Evolutionary conservation across 2,888 invertebrate genomes (phyloP), one percentile per base, ranked within the genome.

Genomic region (Xanthorhoe spadicearia): DNA sequence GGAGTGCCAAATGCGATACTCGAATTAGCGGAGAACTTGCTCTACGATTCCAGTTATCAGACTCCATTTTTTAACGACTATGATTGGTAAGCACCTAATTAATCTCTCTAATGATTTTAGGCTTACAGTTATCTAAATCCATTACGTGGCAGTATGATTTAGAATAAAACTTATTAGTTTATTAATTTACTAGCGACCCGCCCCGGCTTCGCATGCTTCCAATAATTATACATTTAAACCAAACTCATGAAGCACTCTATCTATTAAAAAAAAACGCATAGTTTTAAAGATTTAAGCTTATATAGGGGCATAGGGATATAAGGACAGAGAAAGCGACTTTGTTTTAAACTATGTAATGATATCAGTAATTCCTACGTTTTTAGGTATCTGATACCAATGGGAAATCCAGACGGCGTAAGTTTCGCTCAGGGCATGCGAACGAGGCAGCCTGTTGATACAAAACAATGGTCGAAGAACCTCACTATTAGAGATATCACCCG

Each of bases 21-120:
- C 4, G 88, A 90, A 66, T 74, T 93, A 54, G 83, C 89, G 3
- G 83, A 89, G 50, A 91, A 84, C 67, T 75, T 93, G 64, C 75
- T 92, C 0, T 88, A 89, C 64, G 87, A 92, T 67, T 81, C 84
- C 6, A 88, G 81, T 63, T 92, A 88, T 71, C 92, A 92, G 77
- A 88, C 90, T 1, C 92, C 92, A 6, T 93, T 89, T 72, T 92
- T 93, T 70, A 92, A 92, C 61, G 92, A 93, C 74, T 93, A 93
- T 61, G 91, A 93, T 74, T 93, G 92, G 92, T 92, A 76, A 77
- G 80, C 17, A 56, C 8, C 23, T 3, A 8, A 3, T 23, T 9
- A 23, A 46, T 46, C 46, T 15, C n/a, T n/a, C 15, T 46, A 3
- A 13, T 13, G 8, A 38, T 38, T 10, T 38, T 38, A 38, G 10